Evolutionary conservation across 2,888 invertebrate species (phyloP), one percentile per base, ranked within the genome.

Genomic region (Neoitamus cyanurus): DNA sequence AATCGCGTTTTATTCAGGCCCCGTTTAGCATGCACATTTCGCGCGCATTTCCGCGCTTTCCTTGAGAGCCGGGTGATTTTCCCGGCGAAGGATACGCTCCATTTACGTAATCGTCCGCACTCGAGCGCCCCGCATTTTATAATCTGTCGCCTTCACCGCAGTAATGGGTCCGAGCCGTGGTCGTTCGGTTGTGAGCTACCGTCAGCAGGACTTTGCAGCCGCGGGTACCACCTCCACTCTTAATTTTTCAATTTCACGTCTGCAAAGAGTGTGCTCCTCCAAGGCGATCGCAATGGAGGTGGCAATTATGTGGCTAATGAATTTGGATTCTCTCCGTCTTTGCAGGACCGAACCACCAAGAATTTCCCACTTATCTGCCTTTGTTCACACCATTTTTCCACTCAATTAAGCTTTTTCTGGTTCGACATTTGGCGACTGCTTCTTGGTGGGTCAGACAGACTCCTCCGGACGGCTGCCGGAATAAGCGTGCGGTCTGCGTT

Each of bases 391-490:
- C 34, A 80, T 46, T 68, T 78, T 80, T 80, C 80, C 80, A 80
- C 58, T 80, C 80, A 58, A 80, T 80, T 80, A 80, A 80, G 36
- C 20, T 34, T 80, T 80, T 31, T 80, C 58, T 68, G 31, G 58
- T 80, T 80, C 58, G 80, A 58, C 68, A 58, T 80, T 58, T 80
- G 34, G 80, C 36, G 80, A 58, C 25, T 78, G 31, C 46, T 58
- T 58, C 36, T 58, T 80, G 80, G 58, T 36, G 5, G 13, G 30
- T 42, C 28, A 42, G 28, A n/a, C 0, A 20, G 20, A 7, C 58
- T 20, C 34, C 11, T 31, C 72, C 34, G n/a, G 11, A 69, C 20
- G 20, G 20, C 5, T 3, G 58, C 25, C 58, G 58, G 58, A 58
- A 20, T 9, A 20, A 58, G 58, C 58, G 58, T 58, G 58, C 58